Conservation (phyloP, 2,113 vertebrate genomes). For the Macroglossus sobrinus region DNA sequence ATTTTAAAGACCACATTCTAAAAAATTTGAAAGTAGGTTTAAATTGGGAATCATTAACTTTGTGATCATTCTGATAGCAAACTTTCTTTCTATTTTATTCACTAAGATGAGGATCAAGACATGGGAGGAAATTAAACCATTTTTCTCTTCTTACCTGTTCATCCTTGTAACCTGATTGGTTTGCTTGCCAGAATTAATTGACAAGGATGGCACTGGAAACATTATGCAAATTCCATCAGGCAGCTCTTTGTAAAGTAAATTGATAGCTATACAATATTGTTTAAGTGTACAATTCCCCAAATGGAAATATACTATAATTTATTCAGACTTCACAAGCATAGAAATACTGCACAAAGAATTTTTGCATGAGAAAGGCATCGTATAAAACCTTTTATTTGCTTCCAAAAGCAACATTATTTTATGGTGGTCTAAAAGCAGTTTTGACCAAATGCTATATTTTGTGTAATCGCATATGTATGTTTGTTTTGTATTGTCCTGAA, state of each 20-base stretch:
- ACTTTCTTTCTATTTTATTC: neutral
- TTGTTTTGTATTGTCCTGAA: neutral
- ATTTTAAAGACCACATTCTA: neutral
- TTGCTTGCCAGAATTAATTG: constrained; percentile 56
- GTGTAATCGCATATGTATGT: neutral
- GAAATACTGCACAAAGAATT: neutral
- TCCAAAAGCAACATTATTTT: neutral
- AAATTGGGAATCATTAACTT: neutral
- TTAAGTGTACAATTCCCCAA: neutral
- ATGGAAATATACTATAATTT: neutral
- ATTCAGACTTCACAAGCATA: neutral
- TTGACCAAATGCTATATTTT: neutral
- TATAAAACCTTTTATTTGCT: neutral
- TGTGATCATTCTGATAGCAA: neutral
- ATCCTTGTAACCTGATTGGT: neutral
- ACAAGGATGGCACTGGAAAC: neutral
- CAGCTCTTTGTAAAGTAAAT: neutral
- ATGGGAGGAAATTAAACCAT: neutral
- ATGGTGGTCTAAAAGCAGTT: neutral
- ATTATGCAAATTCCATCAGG: neutral
- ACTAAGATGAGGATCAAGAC: neutral
- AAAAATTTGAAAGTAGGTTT: neutral
- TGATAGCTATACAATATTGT: neutral
- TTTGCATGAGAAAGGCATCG: neutral
- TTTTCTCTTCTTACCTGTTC: neutral